Percentiles rank a stretch among this genome's conserved stretches.
phyloP scores from a whole-genome alignment of 2,797 vertebrate genomes.

The Falco biarmicus region DNA sequence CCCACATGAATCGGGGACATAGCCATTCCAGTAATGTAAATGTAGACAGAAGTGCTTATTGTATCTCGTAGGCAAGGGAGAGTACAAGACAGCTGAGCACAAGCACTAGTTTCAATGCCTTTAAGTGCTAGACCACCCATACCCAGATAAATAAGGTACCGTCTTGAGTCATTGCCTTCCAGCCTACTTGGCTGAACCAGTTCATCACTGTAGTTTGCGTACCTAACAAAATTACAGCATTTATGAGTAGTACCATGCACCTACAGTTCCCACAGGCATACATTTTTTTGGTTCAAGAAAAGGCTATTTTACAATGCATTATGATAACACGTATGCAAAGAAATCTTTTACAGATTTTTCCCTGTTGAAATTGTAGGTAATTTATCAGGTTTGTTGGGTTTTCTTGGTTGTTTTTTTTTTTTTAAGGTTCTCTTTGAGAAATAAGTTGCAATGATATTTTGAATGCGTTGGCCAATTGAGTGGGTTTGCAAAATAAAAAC shows the following conservation, averaged over 20 bases:
- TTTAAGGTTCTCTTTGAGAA: background rate
- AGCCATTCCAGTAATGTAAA: background rate
- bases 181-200: background rate
- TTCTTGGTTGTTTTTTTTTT: background rate
- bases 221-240: background rate
- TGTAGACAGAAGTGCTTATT: background rate
- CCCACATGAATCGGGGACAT: fast-evolving
- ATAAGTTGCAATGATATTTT: background rate
- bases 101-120: background rate
- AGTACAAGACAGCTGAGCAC: background rate
- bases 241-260: background rate
- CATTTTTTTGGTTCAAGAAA: background rate
- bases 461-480: constrained; percentile 35
- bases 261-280: background rate
- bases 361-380: too few species aligned
- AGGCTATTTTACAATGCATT: background rate
- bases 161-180: background rate
- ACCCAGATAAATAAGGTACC: background rate
- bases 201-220: background rate
- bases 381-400: too few species aligned
- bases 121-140: background rate
- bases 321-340: background rate
- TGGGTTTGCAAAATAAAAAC: constrained; percentile 50
- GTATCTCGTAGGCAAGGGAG: background rate
- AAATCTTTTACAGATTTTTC: background rate